Evolutionary conservation across 2,113 vertebrate genomes (phyloP).

Genomic region (Raja brachyura): DNA sequence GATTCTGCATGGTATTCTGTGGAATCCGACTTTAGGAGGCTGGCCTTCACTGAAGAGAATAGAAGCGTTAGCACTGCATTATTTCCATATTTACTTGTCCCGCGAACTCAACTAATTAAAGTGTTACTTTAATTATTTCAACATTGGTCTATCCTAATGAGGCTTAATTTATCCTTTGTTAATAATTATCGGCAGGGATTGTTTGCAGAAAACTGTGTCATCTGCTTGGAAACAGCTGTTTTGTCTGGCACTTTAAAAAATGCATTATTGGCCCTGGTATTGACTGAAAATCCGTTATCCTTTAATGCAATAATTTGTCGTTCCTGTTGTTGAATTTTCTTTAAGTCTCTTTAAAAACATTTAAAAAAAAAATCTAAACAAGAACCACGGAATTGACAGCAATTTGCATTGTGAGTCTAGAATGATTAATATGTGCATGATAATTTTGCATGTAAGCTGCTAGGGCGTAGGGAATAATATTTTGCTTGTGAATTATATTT

Average conservation of each 20-base stretch:
- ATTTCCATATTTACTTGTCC: neutral
- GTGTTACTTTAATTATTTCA: constrained; percentile 11
- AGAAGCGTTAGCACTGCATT: neutral
- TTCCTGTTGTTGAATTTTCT: neutral
- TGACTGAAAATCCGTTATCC: neutral
- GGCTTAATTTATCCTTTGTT: constrained; percentile 45
- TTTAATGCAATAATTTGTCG: neutral
- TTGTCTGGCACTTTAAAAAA: constrained; percentile 40
- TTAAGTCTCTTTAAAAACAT: neutral
- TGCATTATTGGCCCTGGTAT: neutral
- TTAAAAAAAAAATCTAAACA: neutral
- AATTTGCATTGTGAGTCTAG: neutral
- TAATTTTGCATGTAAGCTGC: neutral
- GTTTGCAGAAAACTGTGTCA: constrained; percentile 48
- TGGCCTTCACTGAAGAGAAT: neutral
- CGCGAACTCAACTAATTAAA: constrained; percentile 2
- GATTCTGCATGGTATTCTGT: neutral
- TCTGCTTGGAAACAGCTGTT: constrained; percentile 52
- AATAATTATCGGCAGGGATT: constrained; percentile 51
- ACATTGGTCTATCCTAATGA: constrained; percentile 36
- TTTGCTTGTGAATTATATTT: neutral
- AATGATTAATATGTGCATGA: neutral
- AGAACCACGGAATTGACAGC: neutral
- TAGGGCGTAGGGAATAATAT: neutral
- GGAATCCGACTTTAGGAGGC: neutral